phyloP scores from a whole-genome alignment of 2,888 invertebrate genomes.

The Linyphia triangularis region DNA sequence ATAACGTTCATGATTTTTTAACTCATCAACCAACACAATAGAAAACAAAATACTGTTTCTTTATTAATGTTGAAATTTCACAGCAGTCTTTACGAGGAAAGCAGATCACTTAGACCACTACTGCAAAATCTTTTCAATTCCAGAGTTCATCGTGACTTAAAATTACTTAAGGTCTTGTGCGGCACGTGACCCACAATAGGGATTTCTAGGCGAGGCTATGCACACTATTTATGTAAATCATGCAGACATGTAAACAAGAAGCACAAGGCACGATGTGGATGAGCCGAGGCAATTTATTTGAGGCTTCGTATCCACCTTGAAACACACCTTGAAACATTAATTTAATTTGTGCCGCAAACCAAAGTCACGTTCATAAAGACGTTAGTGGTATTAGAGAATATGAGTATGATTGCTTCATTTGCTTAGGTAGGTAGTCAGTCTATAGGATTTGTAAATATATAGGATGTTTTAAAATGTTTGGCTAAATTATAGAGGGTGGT shows the following conservation, averaged over 20 bases:
- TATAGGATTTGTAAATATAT: no score
- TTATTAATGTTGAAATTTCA: no score
- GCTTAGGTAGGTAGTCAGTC: no score
- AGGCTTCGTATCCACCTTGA: conserved; percentile 25
- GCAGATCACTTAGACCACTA: no score
- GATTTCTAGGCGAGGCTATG: neutral
- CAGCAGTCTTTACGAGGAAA: no score
- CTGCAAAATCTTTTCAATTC: neutral
- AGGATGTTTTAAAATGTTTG: no score
- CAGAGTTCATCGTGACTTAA: neutral
- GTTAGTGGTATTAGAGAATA: neutral
- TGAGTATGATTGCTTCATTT: no score
- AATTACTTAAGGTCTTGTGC: conserved; percentile 40
- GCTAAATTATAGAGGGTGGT: no score
- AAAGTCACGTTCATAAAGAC: conserved; percentile 7
- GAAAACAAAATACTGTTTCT: no score
- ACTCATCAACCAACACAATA: no score
- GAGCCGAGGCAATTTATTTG: conserved; percentile 56
- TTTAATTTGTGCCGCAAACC: conserved; percentile 27
- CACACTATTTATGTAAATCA: conserved; percentile 34
- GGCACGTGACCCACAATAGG: conserved; percentile 23
- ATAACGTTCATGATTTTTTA: no score
- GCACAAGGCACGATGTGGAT: conserved; percentile 14
- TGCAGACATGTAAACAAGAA: conserved; percentile 1
- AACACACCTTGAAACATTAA: conserved; percentile 37